Conservation (phyloP, 2,888 invertebrate genomes). For the Drosophila eohydei region DNA sequence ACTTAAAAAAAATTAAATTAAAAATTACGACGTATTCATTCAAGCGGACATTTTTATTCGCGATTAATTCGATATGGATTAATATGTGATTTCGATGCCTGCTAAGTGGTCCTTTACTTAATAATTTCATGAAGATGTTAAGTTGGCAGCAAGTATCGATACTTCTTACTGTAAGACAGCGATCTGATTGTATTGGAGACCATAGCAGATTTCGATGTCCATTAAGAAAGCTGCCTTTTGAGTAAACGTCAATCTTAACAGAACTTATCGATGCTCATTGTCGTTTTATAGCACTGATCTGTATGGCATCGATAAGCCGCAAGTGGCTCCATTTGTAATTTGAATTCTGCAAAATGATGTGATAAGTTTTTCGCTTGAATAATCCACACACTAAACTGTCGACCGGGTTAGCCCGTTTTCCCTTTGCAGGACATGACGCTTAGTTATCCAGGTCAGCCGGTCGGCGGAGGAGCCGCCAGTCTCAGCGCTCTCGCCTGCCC, state of each 20-base stretch:
- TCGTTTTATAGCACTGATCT: background rate
- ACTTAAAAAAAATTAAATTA: background rate
- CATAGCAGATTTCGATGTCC: background rate
- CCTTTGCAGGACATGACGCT: slow-evolving; percentile 88
- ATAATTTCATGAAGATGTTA: background rate
- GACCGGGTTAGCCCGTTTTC: slow-evolving; percentile 85
- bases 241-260: background rate
- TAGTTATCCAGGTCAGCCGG: slow-evolving; percentile 86
- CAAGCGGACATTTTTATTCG: background rate
- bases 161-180: background rate
- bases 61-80: slow-evolving; percentile 2
- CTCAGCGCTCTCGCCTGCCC: slow-evolving; percentile 69
- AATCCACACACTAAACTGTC: slow-evolving; percentile 48
- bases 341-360: background rate
- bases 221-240: background rate
- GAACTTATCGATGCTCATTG: slow-evolving; percentile 13
- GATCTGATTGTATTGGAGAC: background rate
- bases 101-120: background rate
- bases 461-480: slow-evolving; percentile 49
- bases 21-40: slow-evolving; percentile 1
- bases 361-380: background rate
- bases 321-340: slow-evolving; percentile 6
- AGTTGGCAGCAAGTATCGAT: background rate
- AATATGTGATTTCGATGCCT: slow-evolving; percentile 1
- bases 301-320: background rate